Base-by-base conservation (phyloP, 1,140 invertebrate genomes). In the Alviniconcha marisindica region DNA sequence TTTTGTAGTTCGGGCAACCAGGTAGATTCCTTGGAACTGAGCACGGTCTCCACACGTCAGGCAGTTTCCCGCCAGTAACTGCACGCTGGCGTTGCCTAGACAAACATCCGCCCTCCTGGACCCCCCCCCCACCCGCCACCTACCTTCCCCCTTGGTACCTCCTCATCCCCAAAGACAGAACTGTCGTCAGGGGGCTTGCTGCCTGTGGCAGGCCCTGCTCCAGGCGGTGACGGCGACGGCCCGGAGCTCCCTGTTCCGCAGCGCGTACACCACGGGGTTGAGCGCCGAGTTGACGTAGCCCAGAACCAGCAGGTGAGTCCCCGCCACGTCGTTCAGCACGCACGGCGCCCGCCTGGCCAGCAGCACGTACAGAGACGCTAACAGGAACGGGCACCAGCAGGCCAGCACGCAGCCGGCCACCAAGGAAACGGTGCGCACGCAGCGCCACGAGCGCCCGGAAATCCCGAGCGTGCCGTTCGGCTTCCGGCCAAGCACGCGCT, bases 331-430 rank as follows among this genome's bases (percentile, higher is more conserved):
- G 21, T n/a, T 74, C 38, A 74, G 36, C 18, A 74, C 38, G 21
- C 71, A 74, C 21, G 36, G 36, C 42, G 71, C 14, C 14, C 38
- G 42, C 21, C 12, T 0, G 7, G 71, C 38, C 15, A 74, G 5
- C 38, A 74, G 31, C 36, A 42, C 71, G 21, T 74, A 74, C 38
- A 74, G 38, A 36, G 71, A 42, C 71, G 38, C 21, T 10, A 74
- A 28, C 71, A 74, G 38, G n/a, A 74, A 74, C 71, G 71, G 71
- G 71, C 36, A 74, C 71, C 71, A 74, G 42, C 71, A 74, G 36
- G 38, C 2, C 21, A 74, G 15, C 18, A 74, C 71, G 21, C 71
- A 74, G 33, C 71, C 71, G 2, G 71, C 42, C 36, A 74, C 71
- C 38, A 74, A 10, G 1, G 71, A 15, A 36, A 74, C 71, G 0